Percentiles rank a stretch among this genome's conserved stretches.
Evolutionary conservation across 2,113 vertebrate genomes (phyloP).

Genomic region (Phrynocephalus versicolor): DNA sequence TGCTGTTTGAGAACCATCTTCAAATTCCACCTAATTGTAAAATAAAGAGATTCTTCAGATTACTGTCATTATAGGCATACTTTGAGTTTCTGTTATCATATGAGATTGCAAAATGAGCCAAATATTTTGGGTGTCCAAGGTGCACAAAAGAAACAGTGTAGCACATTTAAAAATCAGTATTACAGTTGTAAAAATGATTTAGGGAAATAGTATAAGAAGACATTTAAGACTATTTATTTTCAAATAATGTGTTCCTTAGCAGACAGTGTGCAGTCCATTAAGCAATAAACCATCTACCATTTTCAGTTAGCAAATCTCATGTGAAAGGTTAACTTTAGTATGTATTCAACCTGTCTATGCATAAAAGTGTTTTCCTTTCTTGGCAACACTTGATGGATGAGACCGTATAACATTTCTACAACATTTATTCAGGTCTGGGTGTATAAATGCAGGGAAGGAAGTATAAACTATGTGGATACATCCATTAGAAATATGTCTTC

Average conservation of each 20-base stretch:
- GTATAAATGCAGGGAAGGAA: neutral
- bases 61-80: conserved; percentile 16
- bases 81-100: neutral
- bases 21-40: conserved; percentile 90
- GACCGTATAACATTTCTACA: neutral
- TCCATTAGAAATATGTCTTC: neutral
- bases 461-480: neutral
- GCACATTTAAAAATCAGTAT: neutral
- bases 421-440: neutral
- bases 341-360: neutral
- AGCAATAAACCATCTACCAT: neutral
- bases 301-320: neutral
- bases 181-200: neutral
- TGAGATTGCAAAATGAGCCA: neutral
- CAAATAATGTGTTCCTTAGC: neutral
- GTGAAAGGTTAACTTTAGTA: neutral
- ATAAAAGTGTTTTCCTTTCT: neutral
- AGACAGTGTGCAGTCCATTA: neutral
- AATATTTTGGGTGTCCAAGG: neutral
- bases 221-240: neutral
- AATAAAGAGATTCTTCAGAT: conserved; percentile 34
- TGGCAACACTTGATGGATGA: neutral
- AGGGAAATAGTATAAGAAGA: neutral
- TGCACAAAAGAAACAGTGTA: neutral
- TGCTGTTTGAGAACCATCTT: conserved; percentile 93